Percentiles rank a stretch among this genome's conserved stretches.
These are phyloP conservation scores for Lagorchestes hirsutus DNA, from an alignment of 2,797 vertebrate genomes.

Conservation along the genomic window DNA sequence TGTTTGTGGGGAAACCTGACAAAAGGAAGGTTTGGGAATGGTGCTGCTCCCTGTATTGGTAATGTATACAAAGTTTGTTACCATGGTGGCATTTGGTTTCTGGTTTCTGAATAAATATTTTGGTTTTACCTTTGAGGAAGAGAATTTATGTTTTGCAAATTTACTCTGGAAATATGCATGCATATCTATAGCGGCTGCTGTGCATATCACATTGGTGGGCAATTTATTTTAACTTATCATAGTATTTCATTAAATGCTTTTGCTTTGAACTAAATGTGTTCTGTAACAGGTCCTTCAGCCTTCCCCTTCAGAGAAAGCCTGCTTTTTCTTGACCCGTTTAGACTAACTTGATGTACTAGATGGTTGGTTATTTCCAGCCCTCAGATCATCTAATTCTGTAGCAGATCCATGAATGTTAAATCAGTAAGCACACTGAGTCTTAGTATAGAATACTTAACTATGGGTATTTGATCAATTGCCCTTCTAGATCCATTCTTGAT, in stretches of 20 bases:
- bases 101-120: too few species aligned
- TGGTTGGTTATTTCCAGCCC: neutral
- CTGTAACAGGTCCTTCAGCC: neutral
- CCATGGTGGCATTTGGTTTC: too few species aligned
- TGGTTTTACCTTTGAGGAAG: too few species aligned
- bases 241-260: neutral
- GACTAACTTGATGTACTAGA: neutral
- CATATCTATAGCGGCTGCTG: too few species aligned
- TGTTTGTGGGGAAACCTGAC: too few species aligned
- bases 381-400: neutral
- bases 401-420: neutral
- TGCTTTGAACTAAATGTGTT: neutral
- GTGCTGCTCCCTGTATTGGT: too few species aligned
- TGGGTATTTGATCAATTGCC: neutral
- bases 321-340: neutral
- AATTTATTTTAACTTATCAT: neutral
- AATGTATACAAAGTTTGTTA: too few species aligned
- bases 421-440: neutral
- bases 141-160: too few species aligned
- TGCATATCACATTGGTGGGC: too few species aligned
- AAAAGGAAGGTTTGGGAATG: too few species aligned
- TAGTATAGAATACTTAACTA: neutral
- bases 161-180: too few species aligned
- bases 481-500: neutral
- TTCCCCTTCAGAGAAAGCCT: neutral